Evolutionary conservation across 53 echinoderm and acorn worm genomes (phyloP).

Genomic region (Echinarachnius parma): DNA sequence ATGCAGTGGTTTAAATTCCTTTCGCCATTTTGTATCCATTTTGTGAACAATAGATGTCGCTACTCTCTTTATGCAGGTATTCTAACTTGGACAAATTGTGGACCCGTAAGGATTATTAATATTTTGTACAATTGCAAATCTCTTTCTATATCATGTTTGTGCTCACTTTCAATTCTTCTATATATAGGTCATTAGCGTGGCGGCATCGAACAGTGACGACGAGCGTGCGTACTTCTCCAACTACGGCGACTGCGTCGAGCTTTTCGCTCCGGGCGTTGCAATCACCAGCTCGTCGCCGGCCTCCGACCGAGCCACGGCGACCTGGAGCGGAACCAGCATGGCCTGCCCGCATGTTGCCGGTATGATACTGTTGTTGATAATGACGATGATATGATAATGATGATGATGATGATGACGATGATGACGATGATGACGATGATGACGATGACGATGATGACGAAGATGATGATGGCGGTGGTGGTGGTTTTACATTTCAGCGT

Average conservation of each 20-base stretch:
- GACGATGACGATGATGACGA: not conserved
- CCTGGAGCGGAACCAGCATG: constrained; percentile 40
- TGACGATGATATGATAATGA: not conserved
- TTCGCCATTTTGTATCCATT: too few relatives aligned
- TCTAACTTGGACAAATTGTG: too few relatives aligned
- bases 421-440: not conserved
- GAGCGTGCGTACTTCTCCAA: constrained; percentile 22
- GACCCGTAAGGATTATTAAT: too few relatives aligned
- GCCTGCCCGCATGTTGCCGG: constrained; percentile 50
- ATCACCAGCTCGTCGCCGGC: constrained; percentile 25
- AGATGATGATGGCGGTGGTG: not conserved
- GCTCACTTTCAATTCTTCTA: too few relatives aligned
- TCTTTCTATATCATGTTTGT: too few relatives aligned
- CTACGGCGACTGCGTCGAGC: constrained; percentile 38
- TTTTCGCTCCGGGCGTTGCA: constrained; percentile 48
- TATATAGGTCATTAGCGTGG: constrained; percentile 21
- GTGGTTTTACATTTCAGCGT: too few relatives aligned
- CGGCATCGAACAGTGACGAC: constrained; percentile 11
- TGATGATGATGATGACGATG: not conserved
- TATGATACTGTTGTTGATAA: not conserved
- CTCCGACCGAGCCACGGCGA: not conserved
- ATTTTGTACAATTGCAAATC: too few relatives aligned
- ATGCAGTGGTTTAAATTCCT: too few relatives aligned
- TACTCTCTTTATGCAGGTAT: too few relatives aligned
- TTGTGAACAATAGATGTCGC: too few relatives aligned